Evolutionary conservation across 2,113 vertebrate species (phyloP), one percentile per base, ranked within the genome.

Genomic region (Himantopus leucocephalus): DNA sequence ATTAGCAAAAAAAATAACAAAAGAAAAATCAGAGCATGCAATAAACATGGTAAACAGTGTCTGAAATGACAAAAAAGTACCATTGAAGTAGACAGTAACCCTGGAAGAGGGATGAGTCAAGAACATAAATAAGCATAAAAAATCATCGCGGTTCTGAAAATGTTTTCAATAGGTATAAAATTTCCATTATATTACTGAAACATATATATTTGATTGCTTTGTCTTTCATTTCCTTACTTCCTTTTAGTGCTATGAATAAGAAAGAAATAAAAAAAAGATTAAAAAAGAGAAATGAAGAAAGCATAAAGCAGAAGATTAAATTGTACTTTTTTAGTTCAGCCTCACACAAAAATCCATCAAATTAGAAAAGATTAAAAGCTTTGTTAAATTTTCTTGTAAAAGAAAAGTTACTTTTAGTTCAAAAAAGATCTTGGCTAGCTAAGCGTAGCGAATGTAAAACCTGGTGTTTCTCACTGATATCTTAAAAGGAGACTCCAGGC

Each of bases 21-120:
- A 81, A 29, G 5, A 39, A 41, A 90, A 72, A 32, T 27, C 32
- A 23, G 12, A 88, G 19, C 35, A 59, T 47, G 8, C 26, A 76
- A 30, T 47, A 67, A 85, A n/a, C 41, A 41, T 34, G 30, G 12
- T 45, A 71, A 67, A 37, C 10, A 37, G 39, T 30, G 12, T 58
- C 71, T 68, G 43, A 68, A 79, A 73, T 48, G 16, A 52, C 4
- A 85, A 85, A 92, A 74, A 37, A 37, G 22, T 53, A 43, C 8
- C 29, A n/a, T 8, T 0, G 0, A 74, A 82, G 34, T 48, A 35
- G 71, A 70, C 26, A 1, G 0, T 55, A 71, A 87, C 11, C 14
- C 58, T 79, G 43, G 5, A 74, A 68, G 30, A 75, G 87, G 22
- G 21, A 75, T 35, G 48, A 82, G 18, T 34, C 15, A 88, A 85